These are phyloP conservation scores for Ophioderma brevispina DNA, from an alignment of 35 echinoderm and acorn worm species.

Conservation along the genomic window DNA sequence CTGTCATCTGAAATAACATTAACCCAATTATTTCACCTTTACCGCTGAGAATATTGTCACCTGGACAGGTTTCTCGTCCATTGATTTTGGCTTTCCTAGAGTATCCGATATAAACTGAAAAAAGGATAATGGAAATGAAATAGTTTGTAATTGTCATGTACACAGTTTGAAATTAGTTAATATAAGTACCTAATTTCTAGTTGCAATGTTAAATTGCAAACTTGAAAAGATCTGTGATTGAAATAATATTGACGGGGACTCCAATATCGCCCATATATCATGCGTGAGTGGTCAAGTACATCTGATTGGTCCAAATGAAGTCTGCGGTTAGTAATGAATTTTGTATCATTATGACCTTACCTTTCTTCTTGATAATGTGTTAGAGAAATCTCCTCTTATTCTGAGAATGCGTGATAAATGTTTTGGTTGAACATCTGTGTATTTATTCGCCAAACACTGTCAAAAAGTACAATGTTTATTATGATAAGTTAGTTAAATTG, in stretches of 20 bases:
- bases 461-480: not conserved
- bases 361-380: not conserved
- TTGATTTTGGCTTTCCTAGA: not conserved
- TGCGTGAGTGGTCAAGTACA: not conserved
- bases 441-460: not conserved
- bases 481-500: not conserved
- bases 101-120: not conserved
- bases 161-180: not conserved
- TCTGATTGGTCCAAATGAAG: not conserved
- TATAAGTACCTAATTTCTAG: not conserved
- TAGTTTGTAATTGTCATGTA: not conserved
- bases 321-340: not conserved
- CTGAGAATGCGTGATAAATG: not conserved
- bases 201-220: no score
- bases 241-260: no score
- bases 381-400: not conserved
- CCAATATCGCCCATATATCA: not conserved
- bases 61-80: not conserved
- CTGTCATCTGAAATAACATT: no score
- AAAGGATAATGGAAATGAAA: not conserved
- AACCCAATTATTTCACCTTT: not conserved
- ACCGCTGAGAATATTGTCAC: not conserved
- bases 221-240: no score
- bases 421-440: not conserved
- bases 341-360: not conserved